A percentile compares a stretch with the other conserved stretches of the same genome.
Evolutionary conservation across 2,113 vertebrate genomes (phyloP).

Genomic region (Hemiscyllium ocellatum): DNA sequence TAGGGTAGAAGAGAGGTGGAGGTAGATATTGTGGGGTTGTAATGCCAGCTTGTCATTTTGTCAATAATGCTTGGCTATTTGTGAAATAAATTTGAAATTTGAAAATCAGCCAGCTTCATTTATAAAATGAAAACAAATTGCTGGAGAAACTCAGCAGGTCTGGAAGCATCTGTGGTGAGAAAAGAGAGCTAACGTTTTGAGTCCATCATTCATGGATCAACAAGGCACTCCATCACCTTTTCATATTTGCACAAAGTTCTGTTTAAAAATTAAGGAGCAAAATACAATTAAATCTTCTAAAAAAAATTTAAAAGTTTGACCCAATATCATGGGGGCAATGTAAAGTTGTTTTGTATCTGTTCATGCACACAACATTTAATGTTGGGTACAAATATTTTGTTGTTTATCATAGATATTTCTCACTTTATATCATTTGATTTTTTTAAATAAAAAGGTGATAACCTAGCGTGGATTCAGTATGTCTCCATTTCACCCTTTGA

Average conservation of each 20-base stretch:
- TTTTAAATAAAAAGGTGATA: neutral
- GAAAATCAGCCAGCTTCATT: neutral
- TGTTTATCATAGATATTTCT: neutral
- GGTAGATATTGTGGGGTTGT: neutral
- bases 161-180: no score
- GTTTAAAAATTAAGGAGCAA: neutral
- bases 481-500: neutral
- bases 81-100: neutral
- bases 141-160: no score
- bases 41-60: neutral
- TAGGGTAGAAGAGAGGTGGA: neutral
- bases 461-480: neutral
- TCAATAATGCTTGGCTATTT: neutral
- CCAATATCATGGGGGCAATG: neutral
- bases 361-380: neutral
- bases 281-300: neutral
- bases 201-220: neutral
- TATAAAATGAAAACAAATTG: neutral
- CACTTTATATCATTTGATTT: neutral
- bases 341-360: neutral
- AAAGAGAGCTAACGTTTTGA: no score
- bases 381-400: neutral
- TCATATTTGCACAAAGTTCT: neutral
- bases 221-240: neutral
- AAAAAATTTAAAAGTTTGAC: neutral